phyloP scores from a whole-genome alignment of 2,113 vertebrate genomes.

The Istiophorus platypterus region DNA sequence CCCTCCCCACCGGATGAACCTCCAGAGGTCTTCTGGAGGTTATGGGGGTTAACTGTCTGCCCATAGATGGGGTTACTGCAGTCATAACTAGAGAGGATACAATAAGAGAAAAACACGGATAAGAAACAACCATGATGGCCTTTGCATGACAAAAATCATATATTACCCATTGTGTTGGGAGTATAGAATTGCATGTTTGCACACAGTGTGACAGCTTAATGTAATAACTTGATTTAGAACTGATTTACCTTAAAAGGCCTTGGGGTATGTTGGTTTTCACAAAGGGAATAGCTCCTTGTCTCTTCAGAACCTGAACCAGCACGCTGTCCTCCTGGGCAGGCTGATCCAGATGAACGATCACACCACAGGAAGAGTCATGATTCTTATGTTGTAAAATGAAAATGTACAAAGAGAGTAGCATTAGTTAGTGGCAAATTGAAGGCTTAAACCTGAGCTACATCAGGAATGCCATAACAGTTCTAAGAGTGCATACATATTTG shows the following conservation, averaged over 20 bases:
- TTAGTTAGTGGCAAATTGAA: background rate
- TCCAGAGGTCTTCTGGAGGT: constrained; percentile 82
- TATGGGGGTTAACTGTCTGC: constrained; percentile 79
- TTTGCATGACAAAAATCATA: background rate
- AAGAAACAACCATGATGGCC: background rate
- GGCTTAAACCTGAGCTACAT: background rate
- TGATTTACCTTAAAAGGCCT: constrained; percentile 87
- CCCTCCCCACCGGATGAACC: constrained; percentile 85
- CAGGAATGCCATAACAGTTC: background rate
- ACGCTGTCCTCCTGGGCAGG: constrained; percentile 86
- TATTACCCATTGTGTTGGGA: background rate
- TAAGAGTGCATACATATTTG: too few relatives aligned
- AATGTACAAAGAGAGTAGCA: background rate
- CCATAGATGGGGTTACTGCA: constrained; percentile 87
- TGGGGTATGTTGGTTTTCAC: constrained; percentile 95
- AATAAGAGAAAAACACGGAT: background rate
- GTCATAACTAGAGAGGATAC: constrained; percentile 77
- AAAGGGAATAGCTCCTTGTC: constrained; percentile 93
- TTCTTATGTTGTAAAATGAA: constrained; percentile 78
- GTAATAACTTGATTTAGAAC: background rate
- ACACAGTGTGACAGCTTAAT: background rate
- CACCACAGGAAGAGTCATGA: constrained; percentile 86
- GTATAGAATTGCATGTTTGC: too few relatives aligned
- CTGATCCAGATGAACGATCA: constrained; percentile 82
- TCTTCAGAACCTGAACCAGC: constrained; percentile 91